Evolutionary conservation across 2,888 invertebrate species (phyloP), one percentile per base, ranked within the genome.

Genomic region (Andrena chrysosceles): DNA sequence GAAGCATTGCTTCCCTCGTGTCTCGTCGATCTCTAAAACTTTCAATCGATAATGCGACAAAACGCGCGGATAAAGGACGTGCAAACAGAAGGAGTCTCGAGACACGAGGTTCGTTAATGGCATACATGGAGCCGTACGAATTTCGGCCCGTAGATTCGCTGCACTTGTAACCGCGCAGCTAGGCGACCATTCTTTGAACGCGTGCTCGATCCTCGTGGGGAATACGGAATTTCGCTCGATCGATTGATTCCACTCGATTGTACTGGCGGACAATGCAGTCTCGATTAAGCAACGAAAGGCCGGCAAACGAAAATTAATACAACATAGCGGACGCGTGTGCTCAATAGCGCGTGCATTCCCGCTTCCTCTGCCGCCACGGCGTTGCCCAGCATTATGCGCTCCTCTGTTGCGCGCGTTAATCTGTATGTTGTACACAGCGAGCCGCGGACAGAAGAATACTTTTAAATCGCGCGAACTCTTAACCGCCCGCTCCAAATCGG

Each of bases 231-330:
- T 89, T 85, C 84, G 82, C 75, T 78, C 73, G 86, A 88, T 87
- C 85, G 87, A 86, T 87, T 87, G 89, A 90, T 89, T 89, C 88
- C 80, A 88, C 85, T 85, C 87, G 87, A 89, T 90, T 89, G 88
- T 89, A 78, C 78, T 69, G 77, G 67, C 71, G 82, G 71, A 89
- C 90, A 90, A 90, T 91, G 84, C 84, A 84, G 80, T 84, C 86
- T 85, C 89, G 89, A 89, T 90, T 89, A 89, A 89, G 87, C 83
- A 64, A 78, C 82, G 85, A 75, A 83, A 83, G 85, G 86, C 85
- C 83, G 76, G 86, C 85, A 85, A 89, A 90, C 77, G 87, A 89
- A 91, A 89, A 91, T 91, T 91, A 90, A 91, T 91, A 90, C 83
- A 85, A 86, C 82, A 82, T 74, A 70, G 48, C 66, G 78, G 31